A percentile compares a stretch with the other conserved stretches of the same genome.
Evolutionary conservation across 2,888 invertebrate species (phyloP).

Genomic region (Agrochola litura): DNA sequence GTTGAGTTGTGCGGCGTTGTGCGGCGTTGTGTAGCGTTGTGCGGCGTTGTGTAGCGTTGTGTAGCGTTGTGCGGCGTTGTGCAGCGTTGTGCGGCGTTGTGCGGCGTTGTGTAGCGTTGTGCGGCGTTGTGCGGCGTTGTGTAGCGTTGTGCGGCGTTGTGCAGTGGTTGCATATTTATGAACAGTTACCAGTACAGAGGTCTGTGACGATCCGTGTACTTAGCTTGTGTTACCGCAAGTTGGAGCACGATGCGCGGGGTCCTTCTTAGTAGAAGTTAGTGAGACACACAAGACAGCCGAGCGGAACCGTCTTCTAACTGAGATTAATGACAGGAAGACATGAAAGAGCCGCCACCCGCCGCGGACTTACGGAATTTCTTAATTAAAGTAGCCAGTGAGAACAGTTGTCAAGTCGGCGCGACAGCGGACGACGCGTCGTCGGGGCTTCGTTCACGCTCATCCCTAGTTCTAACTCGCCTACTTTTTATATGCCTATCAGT

Average conservation of each 20-base stretch:
- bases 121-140: background rate
- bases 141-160: background rate
- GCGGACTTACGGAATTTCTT: slow-evolving; percentile 34
- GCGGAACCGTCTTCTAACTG: slow-evolving; percentile 8
- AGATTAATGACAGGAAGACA: slow-evolving; percentile 31
- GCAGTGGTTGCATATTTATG: background rate
- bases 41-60: background rate
- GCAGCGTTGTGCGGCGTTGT: background rate
- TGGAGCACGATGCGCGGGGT: background rate
- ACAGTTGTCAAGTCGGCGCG: background rate
- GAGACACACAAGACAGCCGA: background rate
- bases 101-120: background rate
- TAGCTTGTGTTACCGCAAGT: background rate
- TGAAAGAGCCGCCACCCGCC: background rate
- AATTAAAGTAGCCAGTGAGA: slow-evolving; percentile 32
- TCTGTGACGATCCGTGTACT: background rate
- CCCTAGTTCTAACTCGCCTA: no score
- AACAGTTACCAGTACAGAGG: background rate
- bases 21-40: background rate
- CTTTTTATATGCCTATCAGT: no score
- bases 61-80: background rate
- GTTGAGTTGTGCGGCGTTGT: background rate
- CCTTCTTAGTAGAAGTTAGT: background rate
- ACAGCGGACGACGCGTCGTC: background rate
- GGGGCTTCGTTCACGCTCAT: no score